phyloP scores from a whole-genome alignment of 2,888 invertebrate species.

The Noctuana brunneofusca region DNA sequence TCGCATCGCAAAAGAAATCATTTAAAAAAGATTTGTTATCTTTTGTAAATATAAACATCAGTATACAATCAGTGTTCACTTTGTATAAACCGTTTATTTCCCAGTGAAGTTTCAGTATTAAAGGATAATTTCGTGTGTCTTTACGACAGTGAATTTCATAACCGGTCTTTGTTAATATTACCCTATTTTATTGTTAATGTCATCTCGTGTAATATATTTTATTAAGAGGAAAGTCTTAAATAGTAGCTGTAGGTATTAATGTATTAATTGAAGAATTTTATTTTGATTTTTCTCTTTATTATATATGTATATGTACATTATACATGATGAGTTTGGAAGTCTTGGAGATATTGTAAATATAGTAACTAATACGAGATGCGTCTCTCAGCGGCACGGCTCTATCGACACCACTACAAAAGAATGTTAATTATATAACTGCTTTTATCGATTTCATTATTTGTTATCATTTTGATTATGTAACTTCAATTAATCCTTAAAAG shows the following conservation, averaged over 20 bases:
- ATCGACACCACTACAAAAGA: constrained; percentile 39
- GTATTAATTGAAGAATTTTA: constrained; percentile 81
- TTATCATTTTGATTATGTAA: no score
- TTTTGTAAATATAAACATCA: constrained; percentile 68
- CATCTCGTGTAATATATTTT: constrained; percentile 81
- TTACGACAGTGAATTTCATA: constrained; percentile 41
- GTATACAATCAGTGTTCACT: constrained; percentile 37
- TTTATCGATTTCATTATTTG: no score
- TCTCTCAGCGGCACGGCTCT: constrained; percentile 66
- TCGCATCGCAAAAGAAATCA: constrained; percentile 52
- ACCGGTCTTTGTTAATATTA: constrained; percentile 70
- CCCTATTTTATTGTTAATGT: constrained; percentile 73
- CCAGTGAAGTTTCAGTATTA: constrained; percentile 73
- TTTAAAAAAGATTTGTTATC: constrained; percentile 62
- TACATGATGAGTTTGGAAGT: constrained; percentile 76
- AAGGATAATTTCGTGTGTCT: constrained; percentile 49
- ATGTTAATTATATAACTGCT: no score
- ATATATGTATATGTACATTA: constrained; percentile 79
- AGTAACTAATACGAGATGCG: constrained; percentile 66
- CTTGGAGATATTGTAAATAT: constrained; percentile 80
- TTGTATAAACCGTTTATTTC: constrained; percentile 63
- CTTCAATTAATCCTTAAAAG: no score
- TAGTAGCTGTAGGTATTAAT: constrained; percentile 80
- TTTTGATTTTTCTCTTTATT: constrained; percentile 81
- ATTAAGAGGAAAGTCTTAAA: constrained; percentile 81